phyloP scores from a whole-genome alignment of 2,888 invertebrate species.

The Drosophila macrospina region DNA sequence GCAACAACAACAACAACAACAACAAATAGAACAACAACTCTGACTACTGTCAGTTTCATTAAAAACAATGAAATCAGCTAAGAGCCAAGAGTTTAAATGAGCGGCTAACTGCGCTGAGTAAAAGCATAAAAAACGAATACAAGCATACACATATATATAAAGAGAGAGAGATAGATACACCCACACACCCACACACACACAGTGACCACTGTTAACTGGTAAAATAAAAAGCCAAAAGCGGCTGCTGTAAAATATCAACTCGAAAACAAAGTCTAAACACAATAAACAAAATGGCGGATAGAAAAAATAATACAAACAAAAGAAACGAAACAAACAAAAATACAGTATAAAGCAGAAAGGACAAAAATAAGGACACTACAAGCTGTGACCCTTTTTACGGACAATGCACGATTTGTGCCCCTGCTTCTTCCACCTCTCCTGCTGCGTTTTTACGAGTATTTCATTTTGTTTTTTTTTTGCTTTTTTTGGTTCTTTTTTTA shows the following conservation, averaged over 20 bases:
- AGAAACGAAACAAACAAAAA: conserved; percentile 17
- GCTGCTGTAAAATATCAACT: conserved; percentile 74
- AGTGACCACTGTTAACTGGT: conserved; percentile 41
- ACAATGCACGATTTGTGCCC: conserved; percentile 51
- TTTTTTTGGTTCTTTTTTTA: conserved; percentile 39
- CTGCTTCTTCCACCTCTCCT: conserved; percentile 10
- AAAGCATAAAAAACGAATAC: conserved; percentile 41
- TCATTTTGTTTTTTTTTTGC: neutral
- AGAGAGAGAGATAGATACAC: neutral
- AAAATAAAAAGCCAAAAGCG: conserved; percentile 52
- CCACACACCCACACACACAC: conserved; percentile 3
- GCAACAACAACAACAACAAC: conserved; percentile 24
- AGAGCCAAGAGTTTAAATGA: conserved; percentile 79
- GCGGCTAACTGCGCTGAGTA: conserved; percentile 65
- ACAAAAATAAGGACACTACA: conserved; percentile 71
- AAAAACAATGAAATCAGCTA: conserved; percentile 81
- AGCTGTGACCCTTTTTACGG: conserved; percentile 72
- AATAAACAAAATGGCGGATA: conserved; percentile 76
- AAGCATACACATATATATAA: conserved; percentile 13
- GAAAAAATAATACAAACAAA: conserved; percentile 13
- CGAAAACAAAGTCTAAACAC: conserved; percentile 76
- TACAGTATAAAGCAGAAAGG: conserved; percentile 39
- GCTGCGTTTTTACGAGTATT: conserved; percentile 6
- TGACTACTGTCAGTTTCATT: conserved; percentile 76
- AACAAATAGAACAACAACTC: too few species aligned